These are phyloP conservation scores for Syngnathus floridae DNA, from an alignment of 2,113 vertebrate species.

Conservation along the genomic window DNA sequence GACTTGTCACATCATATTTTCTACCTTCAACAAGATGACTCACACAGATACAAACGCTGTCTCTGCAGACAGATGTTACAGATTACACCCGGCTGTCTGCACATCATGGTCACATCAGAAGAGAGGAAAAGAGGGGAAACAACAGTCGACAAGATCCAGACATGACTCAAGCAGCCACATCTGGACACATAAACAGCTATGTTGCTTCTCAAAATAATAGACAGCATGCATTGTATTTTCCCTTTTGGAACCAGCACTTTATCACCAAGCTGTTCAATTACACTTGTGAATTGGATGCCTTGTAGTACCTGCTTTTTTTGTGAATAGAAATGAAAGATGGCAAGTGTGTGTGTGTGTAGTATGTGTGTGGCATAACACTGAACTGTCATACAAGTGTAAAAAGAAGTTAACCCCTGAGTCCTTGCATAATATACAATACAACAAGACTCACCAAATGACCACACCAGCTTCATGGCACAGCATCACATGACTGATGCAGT, in stretches of 20 bases:
- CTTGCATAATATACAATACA: no score
- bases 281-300: not conserved
- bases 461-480: slow-evolving; percentile 3
- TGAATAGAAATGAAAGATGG: no score
- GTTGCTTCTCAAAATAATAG: slow-evolving; percentile 18
- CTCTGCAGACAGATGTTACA: slow-evolving; percentile 52
- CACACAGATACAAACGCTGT: slow-evolving; percentile 15
- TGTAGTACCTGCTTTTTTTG: no score
- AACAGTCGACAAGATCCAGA: slow-evolving; percentile 27
- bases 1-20: slow-evolving; percentile 5
- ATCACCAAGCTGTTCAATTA: not conserved
- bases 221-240: not conserved
- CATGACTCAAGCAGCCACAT: slow-evolving; percentile 27
- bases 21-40: slow-evolving; percentile 41
- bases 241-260: not conserved
- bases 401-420: not conserved
- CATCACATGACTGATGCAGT: slow-evolving; percentile 12
- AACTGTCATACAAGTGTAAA: not conserved
- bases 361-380: no score
- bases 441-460: slow-evolving; percentile 10
- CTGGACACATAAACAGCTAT: slow-evolving; percentile 18
- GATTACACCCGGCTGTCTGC: slow-evolving; percentile 55
- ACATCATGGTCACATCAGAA: slow-evolving; percentile 37
- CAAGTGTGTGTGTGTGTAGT: no score
- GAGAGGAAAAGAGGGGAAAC: slow-evolving; percentile 31